Base-by-base conservation (phyloP, 2,888 invertebrate species). In the Drosophila peninsularis region DNA sequence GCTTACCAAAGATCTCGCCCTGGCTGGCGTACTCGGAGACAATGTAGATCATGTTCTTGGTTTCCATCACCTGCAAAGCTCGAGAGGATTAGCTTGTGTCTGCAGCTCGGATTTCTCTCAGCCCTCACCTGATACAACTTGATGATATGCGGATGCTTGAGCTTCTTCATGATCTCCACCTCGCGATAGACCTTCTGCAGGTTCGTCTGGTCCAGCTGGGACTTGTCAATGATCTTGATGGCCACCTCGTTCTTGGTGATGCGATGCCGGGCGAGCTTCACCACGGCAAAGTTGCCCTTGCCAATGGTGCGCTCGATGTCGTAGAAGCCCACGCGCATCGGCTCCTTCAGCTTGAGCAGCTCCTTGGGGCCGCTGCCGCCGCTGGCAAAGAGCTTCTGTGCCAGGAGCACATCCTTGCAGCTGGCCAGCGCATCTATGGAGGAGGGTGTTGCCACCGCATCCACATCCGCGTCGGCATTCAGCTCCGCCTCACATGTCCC, bases 241-340 rank as follows among this genome's bases (percentile, higher is more conserved):
- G 98, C 98, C 93, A 98, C 98, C 97, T 99, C 98, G 92, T 98
- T 98, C 94, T 98, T 99, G 88, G 99, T 99, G 92, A 99, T 97
- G 92, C 98, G 96, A 94, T 99, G 99, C 92, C 97, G 96, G 87
- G 99, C 99, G 92, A 99, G 94, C 93, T 99, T 99, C 89, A 99
- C 99, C 88, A 99, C 98, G 83, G 99, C 99, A 94, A 99, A 99
- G 94, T 99, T 99, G 60, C 99, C 99, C 93, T 98, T 98, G 89
- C 99, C 99, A 91, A 99, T 98, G 90, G 99, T 99, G 91, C 97
- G 95, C 93, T 98, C 98, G 93, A 99, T 98, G 93, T 98, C 98
- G 93, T 99, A 99, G 94, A 98, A 98, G 87, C 99, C 99, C 91
- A 99, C 98, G 90, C 97, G 95, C 91, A 97, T 96, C 85, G 96